A percentile compares a stretch with the other conserved stretches of the same genome.
phyloP scores from a whole-genome alignment of 2,113 vertebrate species.

The Callaeas wilsoni region DNA sequence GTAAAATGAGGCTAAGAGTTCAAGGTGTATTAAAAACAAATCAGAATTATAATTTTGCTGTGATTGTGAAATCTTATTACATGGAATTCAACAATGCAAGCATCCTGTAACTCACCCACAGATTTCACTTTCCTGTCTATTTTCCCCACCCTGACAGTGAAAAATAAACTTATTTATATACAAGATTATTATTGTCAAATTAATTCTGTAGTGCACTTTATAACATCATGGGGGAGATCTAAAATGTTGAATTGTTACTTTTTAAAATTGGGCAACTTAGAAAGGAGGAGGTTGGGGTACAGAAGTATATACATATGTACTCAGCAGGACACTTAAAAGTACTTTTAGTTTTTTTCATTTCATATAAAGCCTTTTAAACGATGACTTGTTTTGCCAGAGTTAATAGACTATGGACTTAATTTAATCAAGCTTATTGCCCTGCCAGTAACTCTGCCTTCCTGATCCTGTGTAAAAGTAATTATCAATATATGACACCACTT shows the following conservation, averaged over 20 bases:
- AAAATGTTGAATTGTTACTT: neutral
- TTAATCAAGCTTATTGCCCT: neutral
- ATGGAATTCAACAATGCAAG: neutral
- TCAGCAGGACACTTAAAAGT: neutral
- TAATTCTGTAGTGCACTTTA: neutral
- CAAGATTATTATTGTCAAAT: neutral
- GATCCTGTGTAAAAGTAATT: neutral
- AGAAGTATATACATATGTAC: neutral
- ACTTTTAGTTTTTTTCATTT: neutral
- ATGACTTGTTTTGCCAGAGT: neutral
- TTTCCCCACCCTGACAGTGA: neutral
- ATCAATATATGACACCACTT: neutral
- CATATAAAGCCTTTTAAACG: neutral
- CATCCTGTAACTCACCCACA: neutral
- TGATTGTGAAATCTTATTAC: neutral
- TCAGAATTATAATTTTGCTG: neutral
- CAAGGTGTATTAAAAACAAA: neutral
- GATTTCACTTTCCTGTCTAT: neutral
- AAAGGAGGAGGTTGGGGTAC: neutral
- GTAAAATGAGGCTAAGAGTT: neutral
- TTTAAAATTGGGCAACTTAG: neutral
- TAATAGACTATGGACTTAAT: neutral
- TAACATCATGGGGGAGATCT: neutral
- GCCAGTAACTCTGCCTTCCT: neutral
- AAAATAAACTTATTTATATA: constrained; percentile 4